Percentiles rank a stretch among this genome's conserved stretches.
Conservation (phyloP, 2,113 vertebrate species). For the Struthio camelus region DNA sequence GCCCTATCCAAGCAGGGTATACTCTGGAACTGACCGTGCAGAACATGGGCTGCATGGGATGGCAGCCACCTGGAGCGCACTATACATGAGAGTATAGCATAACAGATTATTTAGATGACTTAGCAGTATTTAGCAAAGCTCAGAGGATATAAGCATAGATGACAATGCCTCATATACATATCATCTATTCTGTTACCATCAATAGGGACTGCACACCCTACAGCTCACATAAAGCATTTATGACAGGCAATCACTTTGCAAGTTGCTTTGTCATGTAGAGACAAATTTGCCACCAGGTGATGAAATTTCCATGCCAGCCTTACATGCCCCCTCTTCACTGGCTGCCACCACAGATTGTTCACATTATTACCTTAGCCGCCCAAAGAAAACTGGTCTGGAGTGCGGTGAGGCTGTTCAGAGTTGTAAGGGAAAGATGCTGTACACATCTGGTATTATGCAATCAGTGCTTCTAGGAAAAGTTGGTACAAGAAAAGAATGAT, state of each 20-base stretch:
- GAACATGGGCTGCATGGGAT: neutral
- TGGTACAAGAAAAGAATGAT: neutral
- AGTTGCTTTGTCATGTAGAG: neutral
- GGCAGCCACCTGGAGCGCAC: neutral
- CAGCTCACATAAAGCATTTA: neutral
- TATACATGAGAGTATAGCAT: neutral
- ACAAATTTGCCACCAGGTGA: neutral
- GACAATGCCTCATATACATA: neutral
- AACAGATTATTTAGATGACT: neutral
- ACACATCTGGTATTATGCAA: neutral
- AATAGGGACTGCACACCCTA: neutral
- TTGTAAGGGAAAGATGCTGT: neutral
- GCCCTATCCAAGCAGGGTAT: neutral
- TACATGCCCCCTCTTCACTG: neutral
- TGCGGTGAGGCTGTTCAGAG: neutral
- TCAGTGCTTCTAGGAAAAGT: neutral
- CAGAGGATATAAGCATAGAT: neutral
- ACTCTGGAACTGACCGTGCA: neutral
- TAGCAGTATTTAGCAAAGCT: neutral
- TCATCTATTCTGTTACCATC: neutral
- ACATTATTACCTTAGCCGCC: neutral
- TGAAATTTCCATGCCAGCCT: neutral
- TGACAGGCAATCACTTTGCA: rapidly evolving
- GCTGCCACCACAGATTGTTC: neutral
- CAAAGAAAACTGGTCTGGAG: neutral